A percentile compares a stretch with the other conserved stretches of the same genome.
Evolutionary conservation across 2,888 invertebrate genomes (phyloP).

Genomic region (Vesta saturnalis): DNA sequence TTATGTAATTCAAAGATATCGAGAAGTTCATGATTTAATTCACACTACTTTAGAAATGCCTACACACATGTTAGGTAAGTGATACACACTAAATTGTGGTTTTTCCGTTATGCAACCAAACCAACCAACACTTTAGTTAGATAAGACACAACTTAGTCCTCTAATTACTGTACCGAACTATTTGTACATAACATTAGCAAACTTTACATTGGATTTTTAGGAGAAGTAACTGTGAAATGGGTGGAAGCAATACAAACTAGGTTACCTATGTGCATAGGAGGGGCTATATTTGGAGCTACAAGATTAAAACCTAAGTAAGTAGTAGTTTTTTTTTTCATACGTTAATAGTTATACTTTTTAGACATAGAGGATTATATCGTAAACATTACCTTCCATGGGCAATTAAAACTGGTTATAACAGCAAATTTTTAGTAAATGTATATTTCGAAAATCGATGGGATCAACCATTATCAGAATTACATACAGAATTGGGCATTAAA

Average conservation of each 20-base stretch:
- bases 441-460: slow-evolving; percentile 97
- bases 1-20: slow-evolving; percentile 96
- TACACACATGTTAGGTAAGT: slow-evolving; percentile 85
- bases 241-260: slow-evolving; percentile 95
- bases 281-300: slow-evolving; percentile 91
- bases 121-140: no score
- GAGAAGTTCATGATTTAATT: slow-evolving; percentile 95
- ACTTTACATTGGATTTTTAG: no score
- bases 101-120: no score
- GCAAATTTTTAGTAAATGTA: slow-evolving; percentile 84
- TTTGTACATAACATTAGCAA: not conserved
- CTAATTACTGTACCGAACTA: no score
- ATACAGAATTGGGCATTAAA: slow-evolving; percentile 81
- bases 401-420: slow-evolving; percentile 76
- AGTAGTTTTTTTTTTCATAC: slow-evolving; percentile 38
- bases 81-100: not conserved
- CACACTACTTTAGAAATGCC: slow-evolving; percentile 94
- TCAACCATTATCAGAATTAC: slow-evolving; percentile 81
- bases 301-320: slow-evolving; percentile 85
- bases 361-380: slow-evolving; percentile 81
- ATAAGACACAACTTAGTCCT: no score
- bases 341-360: slow-evolving; percentile 54
- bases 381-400: slow-evolving; percentile 89
- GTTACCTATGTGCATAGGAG: slow-evolving; percentile 95
- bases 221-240: slow-evolving; percentile 96